Evolutionary conservation across 1,140 invertebrate species (phyloP).

Genomic region (Drosophila setifemur): DNA sequence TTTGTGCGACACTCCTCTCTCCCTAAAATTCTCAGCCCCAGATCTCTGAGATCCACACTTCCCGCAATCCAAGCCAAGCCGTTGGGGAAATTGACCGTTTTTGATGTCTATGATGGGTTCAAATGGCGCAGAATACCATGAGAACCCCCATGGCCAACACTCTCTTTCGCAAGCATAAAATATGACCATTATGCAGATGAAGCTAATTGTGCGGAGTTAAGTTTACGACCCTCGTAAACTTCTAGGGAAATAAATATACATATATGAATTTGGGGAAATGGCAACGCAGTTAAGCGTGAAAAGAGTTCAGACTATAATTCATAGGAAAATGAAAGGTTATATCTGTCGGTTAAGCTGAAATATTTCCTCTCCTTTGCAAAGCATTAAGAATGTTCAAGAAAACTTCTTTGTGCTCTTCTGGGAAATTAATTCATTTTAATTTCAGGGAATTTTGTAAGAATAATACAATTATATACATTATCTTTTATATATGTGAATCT

Average conservation of each 20-base stretch:
- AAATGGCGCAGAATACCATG: conserved; percentile 10
- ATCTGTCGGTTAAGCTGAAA: neutral
- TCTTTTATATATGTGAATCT: no score
- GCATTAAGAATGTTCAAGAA: no score
- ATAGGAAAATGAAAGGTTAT: neutral
- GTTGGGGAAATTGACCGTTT: conserved; percentile 45
- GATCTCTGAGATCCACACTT: no score
- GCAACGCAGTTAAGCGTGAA: neutral
- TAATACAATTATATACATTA: no score
- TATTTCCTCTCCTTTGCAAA: conserved; percentile 6
- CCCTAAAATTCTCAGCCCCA: neutral
- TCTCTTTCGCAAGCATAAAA: conserved; percentile 22
- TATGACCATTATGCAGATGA: conserved; percentile 49
- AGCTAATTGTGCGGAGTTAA: conserved; percentile 38
- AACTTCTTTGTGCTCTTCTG: no score
- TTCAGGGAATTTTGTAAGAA: no score
- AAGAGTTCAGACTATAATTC: neutral
- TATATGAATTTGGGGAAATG: conserved; percentile 2
- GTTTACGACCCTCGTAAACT: conserved; percentile 39
- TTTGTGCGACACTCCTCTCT: conserved; percentile 12
- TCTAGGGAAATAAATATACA: conserved; percentile 15
- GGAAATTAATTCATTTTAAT: no score
- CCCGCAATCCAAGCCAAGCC: neutral
- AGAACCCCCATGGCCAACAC: conserved; percentile 1
- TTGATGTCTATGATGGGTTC: conserved; percentile 35